Conservation (phyloP, 2,888 invertebrate genomes). For the Halocaridina rubra region DNA sequence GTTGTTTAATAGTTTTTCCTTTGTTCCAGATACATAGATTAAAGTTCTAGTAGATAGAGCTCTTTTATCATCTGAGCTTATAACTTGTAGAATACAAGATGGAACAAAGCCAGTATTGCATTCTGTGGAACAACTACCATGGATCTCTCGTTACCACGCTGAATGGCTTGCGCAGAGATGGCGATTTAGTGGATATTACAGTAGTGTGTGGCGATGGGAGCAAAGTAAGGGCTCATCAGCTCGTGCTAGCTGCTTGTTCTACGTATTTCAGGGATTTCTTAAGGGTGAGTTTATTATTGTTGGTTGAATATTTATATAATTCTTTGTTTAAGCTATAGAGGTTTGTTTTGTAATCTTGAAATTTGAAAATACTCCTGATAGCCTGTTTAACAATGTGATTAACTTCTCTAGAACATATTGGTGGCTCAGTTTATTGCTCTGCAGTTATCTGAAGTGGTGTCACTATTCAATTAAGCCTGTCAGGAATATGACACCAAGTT, state of each 20-base stretch:
- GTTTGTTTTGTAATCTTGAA: not conserved
- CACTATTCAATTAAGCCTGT: too few relatives aligned
- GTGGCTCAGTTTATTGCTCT: too few relatives aligned
- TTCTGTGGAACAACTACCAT: conserved; percentile 63
- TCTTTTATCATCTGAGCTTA: too few relatives aligned
- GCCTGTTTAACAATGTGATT: too few relatives aligned
- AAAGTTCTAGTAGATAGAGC: too few relatives aligned
- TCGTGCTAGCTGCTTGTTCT: conserved; percentile 58
- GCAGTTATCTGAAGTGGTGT: too few relatives aligned
- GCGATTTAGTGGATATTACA: conserved; percentile 55
- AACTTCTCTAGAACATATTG: too few relatives aligned
- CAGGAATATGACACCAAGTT: too few relatives aligned
- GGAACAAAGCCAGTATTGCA: conserved; percentile 59
- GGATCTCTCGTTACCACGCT: conserved; percentile 54
- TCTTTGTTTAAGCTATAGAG: not conserved
- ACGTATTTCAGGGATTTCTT: conserved; percentile 56
- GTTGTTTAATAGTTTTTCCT: not conserved
- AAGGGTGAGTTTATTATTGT: conserved; percentile 26
- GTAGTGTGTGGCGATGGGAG: conserved; percentile 58
- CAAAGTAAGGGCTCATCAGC: conserved; percentile 55
- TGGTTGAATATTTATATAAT: not conserved
- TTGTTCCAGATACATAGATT: too few relatives aligned
- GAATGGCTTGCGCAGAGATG: conserved; percentile 46
- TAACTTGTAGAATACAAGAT: conserved; percentile 16
- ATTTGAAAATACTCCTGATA: too few relatives aligned